These are phyloP conservation scores for Paramormyrops kingsleyae DNA, from an alignment of 2,113 vertebrate species.

Conservation along the genomic window DNA sequence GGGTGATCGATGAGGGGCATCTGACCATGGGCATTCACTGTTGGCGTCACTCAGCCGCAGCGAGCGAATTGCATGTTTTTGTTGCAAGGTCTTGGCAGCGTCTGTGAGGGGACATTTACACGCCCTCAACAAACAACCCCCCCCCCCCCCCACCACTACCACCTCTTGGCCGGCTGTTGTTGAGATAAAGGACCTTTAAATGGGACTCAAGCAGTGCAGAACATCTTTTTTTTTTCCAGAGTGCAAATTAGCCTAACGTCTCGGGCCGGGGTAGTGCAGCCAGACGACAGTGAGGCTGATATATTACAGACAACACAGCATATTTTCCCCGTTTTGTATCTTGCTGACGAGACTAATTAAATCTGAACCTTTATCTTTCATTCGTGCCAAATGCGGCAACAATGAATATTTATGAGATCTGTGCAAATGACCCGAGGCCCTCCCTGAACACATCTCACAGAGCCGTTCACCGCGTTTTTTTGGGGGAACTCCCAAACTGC, in stretches of 20 bases:
- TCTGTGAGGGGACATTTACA: background rate
- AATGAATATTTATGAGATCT: constrained; percentile 20
- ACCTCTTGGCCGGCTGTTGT: constrained; percentile 3
- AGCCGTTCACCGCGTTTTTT: background rate
- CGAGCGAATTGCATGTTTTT: background rate
- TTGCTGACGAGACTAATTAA: constrained; percentile 15
- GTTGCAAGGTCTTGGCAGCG: background rate
- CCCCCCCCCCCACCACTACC: background rate
- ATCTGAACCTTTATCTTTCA: constrained; percentile 13
- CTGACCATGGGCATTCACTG: background rate
- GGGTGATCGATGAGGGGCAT: background rate
- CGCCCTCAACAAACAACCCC: background rate
- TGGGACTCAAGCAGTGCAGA: background rate
- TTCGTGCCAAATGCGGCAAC: background rate
- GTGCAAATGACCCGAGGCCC: constrained; percentile 6
- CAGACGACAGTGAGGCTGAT: background rate
- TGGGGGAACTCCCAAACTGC: background rate
- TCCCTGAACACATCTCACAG: background rate
- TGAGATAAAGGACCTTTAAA: constrained; percentile 6
- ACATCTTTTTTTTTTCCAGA: background rate
- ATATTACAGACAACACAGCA: background rate
- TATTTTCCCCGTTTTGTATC: constrained; percentile 12
- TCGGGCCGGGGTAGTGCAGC: background rate
- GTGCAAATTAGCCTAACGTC: background rate
- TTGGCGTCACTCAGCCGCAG: background rate